Percentiles rank a stretch among this genome's conserved stretches.
These are phyloP conservation scores for Xestia c-nigrum DNA, from an alignment of 2,888 invertebrate species.

Conservation along the genomic window DNA sequence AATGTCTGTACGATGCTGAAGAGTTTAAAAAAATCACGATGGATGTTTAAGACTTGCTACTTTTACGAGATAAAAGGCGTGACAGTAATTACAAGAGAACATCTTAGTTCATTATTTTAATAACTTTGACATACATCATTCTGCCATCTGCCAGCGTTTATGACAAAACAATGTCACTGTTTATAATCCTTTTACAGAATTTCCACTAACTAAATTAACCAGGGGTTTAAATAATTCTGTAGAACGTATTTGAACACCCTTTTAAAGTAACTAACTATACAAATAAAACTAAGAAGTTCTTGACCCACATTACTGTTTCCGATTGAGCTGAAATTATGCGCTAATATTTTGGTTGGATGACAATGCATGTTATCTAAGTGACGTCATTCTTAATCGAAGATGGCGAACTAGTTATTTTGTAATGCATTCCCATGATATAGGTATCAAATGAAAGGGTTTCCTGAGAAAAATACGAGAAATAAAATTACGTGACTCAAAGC, in stretches of 20 bases:
- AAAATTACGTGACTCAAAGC: neutral
- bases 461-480: neutral
- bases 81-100: constrained; percentile 19
- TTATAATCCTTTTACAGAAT: neutral
- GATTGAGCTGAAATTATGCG: neutral
- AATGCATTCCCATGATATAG: neutral
- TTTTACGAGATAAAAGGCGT: constrained; percentile 8
- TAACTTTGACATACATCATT: constrained; percentile 20
- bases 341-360: neutral
- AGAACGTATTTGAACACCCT: neutral
- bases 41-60: constrained; percentile 1
- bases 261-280: neutral
- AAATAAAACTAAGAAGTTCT: neutral
- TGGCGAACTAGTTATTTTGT: neutral
- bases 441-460: neutral
- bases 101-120: constrained; percentile 19
- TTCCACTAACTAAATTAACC: neutral
- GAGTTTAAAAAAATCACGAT: neutral
- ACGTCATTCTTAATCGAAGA: neutral
- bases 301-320: neutral
- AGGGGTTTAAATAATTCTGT: neutral
- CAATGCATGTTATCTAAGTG: neutral
- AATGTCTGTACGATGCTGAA: neutral
- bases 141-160: neutral
- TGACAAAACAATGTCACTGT: neutral